Evolutionary conservation across 2,113 vertebrate genomes (phyloP).

Genomic region (Zosterops pallidus): DNA sequence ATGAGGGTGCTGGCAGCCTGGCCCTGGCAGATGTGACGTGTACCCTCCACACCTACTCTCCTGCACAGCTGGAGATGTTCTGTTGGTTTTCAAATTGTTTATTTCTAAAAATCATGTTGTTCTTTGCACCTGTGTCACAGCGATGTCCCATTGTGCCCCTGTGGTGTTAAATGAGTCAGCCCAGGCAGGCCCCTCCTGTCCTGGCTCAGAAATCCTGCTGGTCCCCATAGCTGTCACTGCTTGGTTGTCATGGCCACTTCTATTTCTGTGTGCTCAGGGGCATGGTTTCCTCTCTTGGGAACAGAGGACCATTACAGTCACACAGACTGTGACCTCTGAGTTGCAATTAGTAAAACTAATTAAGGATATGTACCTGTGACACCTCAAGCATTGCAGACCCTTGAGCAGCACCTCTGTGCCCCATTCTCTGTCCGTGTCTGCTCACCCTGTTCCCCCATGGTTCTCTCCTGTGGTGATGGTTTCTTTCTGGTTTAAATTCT

Average conservation of each 20-base stretch:
- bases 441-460: accelerated
- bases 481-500: neutral
- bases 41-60: neutral
- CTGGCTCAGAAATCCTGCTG: neutral
- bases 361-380: neutral
- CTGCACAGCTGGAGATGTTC: neutral
- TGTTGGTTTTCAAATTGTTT: neutral
- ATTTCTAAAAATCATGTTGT: neutral
- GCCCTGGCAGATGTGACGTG: neutral
- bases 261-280: accelerated
- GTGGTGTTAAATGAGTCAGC: neutral
- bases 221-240: neutral
- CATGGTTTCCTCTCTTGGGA: neutral
- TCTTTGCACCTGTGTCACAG: neutral
- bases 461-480: neutral
- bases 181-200: neutral
- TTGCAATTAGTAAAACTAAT: neutral
- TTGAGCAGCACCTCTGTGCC: accelerated
- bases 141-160: accelerated
- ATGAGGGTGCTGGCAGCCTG: neutral
- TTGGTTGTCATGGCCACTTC: neutral
- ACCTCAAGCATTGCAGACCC: accelerated
- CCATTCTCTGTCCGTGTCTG: accelerated
- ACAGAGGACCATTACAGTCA: neutral
- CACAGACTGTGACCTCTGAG: neutral